Conservation (phyloP, 2,113 vertebrate species). For the Hymenochirus boettgeri region DNA sequence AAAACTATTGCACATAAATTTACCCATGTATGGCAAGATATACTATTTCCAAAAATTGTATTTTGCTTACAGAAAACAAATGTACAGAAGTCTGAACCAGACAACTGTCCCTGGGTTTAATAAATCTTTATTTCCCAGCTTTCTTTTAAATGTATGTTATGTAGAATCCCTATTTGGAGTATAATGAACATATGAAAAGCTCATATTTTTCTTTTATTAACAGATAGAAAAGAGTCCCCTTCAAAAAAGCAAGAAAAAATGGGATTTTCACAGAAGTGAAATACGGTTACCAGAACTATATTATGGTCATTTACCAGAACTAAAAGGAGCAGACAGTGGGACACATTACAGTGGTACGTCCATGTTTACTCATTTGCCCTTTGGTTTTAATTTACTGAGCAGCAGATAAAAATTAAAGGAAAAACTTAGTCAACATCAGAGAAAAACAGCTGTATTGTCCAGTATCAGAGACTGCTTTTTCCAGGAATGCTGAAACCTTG, state of each 20-base stretch:
- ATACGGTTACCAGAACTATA: constrained; percentile 62
- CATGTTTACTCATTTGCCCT: constrained; percentile 10
- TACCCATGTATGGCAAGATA: not conserved
- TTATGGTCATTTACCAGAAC: constrained; percentile 59
- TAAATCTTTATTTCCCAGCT: not conserved
- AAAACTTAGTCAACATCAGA: too few species aligned
- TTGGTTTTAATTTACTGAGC: too few species aligned
- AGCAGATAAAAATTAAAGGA: too few species aligned
- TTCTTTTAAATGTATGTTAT: constrained; percentile 23
- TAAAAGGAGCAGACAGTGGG: constrained; percentile 56
- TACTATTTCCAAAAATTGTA: not conserved
- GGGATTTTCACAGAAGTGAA: constrained; percentile 56
- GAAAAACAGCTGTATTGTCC: too few species aligned
- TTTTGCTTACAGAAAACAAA: not conserved
- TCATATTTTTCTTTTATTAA: constrained; percentile 49
- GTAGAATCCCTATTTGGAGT: not conserved
- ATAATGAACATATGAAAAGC: not conserved
- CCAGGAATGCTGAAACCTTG: too few species aligned
- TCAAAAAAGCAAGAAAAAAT: constrained; percentile 58
- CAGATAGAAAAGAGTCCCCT: constrained; percentile 56
- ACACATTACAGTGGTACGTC: constrained; percentile 16
- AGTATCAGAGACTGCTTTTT: too few species aligned
- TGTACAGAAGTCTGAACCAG: not conserved
- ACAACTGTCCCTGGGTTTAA: too few species aligned
- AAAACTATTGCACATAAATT: not conserved